Evolutionary conservation across 1,140 invertebrate species (phyloP).

Genomic region (Chironomus striatipennis): DNA sequence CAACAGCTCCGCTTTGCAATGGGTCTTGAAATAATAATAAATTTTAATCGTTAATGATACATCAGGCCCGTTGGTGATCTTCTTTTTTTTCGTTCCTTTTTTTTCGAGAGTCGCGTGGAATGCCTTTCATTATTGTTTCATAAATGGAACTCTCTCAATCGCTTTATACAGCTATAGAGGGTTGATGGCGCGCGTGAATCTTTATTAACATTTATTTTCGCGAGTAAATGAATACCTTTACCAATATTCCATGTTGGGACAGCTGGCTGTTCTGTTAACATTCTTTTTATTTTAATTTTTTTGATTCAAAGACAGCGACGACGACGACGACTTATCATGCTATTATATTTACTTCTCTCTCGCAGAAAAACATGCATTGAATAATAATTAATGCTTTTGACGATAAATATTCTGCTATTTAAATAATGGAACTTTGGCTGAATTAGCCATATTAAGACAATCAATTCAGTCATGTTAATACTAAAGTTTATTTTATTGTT

Average conservation of each 20-base stretch:
- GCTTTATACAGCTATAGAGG: neutral
- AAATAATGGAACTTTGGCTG: neutral
- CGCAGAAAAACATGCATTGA: neutral
- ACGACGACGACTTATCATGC: neutral
- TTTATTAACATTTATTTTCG: neutral
- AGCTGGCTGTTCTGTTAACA: neutral
- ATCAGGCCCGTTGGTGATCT: conserved; percentile 11
- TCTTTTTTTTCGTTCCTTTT: neutral
- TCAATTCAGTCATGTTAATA: neutral
- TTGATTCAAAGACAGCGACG: neutral
- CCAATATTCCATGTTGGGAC: neutral
- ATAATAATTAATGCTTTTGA: neutral
- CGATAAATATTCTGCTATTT: conserved; percentile 3
- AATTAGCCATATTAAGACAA: neutral
- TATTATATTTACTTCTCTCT: neutral
- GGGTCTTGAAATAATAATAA: conserved; percentile 11
- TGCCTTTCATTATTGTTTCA: neutral
- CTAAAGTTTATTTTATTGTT: neutral
- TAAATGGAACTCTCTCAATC: neutral
- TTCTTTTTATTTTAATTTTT: too few species aligned
- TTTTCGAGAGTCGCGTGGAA: neutral
- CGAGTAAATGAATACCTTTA: neutral
- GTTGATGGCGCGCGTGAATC: neutral
- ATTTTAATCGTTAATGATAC: conserved; percentile 14
- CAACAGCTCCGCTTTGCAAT: neutral